phyloP scores from a whole-genome alignment of 2,888 invertebrate species.

The Invenusta paracnida region DNA sequence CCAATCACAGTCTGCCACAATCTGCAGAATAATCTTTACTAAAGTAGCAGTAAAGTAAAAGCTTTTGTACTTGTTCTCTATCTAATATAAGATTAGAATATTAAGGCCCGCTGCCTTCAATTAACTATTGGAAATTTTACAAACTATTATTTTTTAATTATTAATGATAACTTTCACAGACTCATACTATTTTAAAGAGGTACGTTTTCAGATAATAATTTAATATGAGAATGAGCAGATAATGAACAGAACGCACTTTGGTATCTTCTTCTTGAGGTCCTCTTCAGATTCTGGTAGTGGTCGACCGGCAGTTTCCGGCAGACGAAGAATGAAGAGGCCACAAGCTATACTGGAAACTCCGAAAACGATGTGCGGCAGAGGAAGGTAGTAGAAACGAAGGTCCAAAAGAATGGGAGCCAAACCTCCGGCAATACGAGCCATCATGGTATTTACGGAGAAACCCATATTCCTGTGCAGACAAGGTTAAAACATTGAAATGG shows the following conservation, averaged over 20 bases:
- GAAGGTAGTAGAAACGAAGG: neutral
- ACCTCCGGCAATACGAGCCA: neutral
- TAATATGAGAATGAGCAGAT: too few relatives aligned
- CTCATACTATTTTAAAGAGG: too few relatives aligned
- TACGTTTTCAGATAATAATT: too few relatives aligned
- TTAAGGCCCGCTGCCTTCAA: too few relatives aligned
- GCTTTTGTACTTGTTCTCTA: too few relatives aligned
- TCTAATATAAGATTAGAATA: too few relatives aligned
- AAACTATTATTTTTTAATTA: too few relatives aligned
- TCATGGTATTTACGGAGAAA: neutral
- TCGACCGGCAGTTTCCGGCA: conserved; percentile 9
- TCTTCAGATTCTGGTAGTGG: neutral
- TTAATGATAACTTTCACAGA: too few relatives aligned
- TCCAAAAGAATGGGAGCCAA: neutral
- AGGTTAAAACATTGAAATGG: neutral
- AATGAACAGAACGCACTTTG: neutral
- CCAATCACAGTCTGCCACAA: too few relatives aligned
- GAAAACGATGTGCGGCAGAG: neutral
- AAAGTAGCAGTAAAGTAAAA: too few relatives aligned
- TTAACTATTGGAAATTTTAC: too few relatives aligned
- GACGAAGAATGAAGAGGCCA: neutral
- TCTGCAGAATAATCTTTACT: too few relatives aligned
- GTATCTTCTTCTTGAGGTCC: neutral
- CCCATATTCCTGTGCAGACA: conserved; percentile 16
- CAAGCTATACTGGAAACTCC: neutral